These are phyloP conservation scores for Andrena flavipes DNA, from an alignment of 2,888 invertebrate genomes.

Conservation along the genomic window DNA sequence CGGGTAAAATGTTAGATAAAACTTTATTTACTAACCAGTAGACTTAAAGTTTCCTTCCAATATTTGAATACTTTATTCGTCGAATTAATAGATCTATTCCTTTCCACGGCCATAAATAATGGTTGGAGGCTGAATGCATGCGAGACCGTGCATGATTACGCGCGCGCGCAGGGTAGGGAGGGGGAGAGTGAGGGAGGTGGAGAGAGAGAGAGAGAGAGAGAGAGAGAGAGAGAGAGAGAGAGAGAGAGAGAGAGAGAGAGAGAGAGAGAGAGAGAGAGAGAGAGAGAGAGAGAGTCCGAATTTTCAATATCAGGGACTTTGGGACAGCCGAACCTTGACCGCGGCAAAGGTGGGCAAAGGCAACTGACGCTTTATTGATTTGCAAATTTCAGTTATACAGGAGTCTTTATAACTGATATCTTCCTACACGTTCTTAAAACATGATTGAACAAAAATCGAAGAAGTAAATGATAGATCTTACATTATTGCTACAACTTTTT, in stretches of 20 bases:
- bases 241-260: no score
- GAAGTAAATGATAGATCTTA: no score
- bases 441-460: no score
- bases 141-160: no score
- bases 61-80: background rate
- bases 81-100: background rate
- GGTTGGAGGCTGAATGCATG: background rate
- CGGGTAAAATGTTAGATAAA: background rate
- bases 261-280: no score
- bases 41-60: background rate
- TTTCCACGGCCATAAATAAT: background rate
- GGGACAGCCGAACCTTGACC: slow-evolving; percentile 44
- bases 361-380: slow-evolving; percentile 47
- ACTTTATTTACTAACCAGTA: background rate
- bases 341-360: slow-evolving; percentile 30
- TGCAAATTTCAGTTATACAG: background rate
- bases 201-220: no score
- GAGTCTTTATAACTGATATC: background rate
- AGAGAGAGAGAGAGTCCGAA: background rate
- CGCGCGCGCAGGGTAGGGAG: no score
- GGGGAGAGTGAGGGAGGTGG: no score
- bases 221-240: no score
- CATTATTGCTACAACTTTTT: no score
- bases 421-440: background rate
- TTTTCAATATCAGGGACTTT: slow-evolving; percentile 28